Conservation (phyloP, 2,888 invertebrate species). For the Branchipolynoe longqiensis region DNA sequence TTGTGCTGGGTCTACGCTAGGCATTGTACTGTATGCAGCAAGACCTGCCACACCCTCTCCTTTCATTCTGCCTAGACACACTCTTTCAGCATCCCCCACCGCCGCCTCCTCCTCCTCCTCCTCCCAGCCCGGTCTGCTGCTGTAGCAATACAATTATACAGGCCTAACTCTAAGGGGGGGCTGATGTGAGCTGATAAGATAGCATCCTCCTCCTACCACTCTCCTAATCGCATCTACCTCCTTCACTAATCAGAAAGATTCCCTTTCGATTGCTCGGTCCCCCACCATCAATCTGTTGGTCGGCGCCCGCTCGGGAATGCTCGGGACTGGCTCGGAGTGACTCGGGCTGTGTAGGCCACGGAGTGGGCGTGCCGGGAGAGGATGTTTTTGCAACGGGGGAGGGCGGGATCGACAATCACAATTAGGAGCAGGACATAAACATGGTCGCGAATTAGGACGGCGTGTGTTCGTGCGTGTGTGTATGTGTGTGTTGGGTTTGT, state of each 20-base stretch:
- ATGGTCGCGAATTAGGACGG: too few relatives aligned
- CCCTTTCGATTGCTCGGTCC: slow-evolving; percentile 33
- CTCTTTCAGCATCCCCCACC: background rate
- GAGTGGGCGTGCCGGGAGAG: background rate
- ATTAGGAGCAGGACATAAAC: background rate
- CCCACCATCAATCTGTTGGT: slow-evolving; percentile 5
- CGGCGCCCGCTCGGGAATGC: background rate
- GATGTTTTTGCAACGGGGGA: background rate
- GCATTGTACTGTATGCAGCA: too few relatives aligned
- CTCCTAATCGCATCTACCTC: slow-evolving; percentile 24
- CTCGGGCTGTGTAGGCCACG: too few relatives aligned
- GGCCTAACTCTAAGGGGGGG: background rate
- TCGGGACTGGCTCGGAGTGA: too few relatives aligned
- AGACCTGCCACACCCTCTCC: background rate
- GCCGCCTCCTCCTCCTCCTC: background rate
- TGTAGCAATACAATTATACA: slow-evolving; percentile 26
- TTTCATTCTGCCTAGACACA: background rate
- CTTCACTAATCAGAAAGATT: slow-evolving; percentile 23
- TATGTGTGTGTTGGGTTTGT: too few relatives aligned
- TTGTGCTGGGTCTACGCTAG: too few relatives aligned
- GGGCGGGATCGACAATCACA: slow-evolving; percentile 23
- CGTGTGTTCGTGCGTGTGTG: too few relatives aligned
- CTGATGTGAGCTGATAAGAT: slow-evolving; percentile 20
- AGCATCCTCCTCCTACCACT: background rate
- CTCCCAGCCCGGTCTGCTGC: background rate